Evolutionary conservation across 2,888 invertebrate genomes (phyloP).

Genomic region (Andrena bucephala): DNA sequence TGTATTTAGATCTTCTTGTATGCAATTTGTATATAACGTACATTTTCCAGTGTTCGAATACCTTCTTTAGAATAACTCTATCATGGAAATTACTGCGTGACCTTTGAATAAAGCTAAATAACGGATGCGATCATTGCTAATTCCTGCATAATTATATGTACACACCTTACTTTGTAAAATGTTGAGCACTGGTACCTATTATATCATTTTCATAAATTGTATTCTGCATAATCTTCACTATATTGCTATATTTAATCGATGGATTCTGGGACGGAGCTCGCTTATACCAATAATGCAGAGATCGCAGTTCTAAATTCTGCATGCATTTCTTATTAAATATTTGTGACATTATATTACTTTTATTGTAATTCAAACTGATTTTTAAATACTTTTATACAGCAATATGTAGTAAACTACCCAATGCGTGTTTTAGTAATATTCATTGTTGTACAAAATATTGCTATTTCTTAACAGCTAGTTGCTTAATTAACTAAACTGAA

Average conservation of each 20-base stretch:
- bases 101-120: constrained; percentile 5
- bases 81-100: constrained; percentile 9
- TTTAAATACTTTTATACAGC: constrained; percentile 17
- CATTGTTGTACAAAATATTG: background rate
- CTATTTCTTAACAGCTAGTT: background rate
- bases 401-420: background rate
- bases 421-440: background rate
- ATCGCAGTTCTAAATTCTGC: constrained; percentile 45
- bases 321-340: constrained; percentile 24
- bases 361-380: constrained; percentile 38
- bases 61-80: constrained; percentile 24
- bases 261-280: constrained; percentile 27
- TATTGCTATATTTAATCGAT: constrained; percentile 23
- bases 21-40: constrained; percentile 61
- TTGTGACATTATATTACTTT: constrained; percentile 9
- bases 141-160: constrained; percentile 1
- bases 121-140: background rate
- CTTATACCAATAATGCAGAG: constrained; percentile 53
- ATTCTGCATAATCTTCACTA: constrained; percentile 31
- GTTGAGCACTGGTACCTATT: background rate
- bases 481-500: constrained; percentile 29
- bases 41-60: constrained; percentile 65
- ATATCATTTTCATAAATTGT: constrained; percentile 24
- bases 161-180: constrained; percentile 37
- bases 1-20: constrained; percentile 42